phyloP scores from a whole-genome alignment of 2,888 invertebrate genomes.

The Metopia argyrocephala region DNA sequence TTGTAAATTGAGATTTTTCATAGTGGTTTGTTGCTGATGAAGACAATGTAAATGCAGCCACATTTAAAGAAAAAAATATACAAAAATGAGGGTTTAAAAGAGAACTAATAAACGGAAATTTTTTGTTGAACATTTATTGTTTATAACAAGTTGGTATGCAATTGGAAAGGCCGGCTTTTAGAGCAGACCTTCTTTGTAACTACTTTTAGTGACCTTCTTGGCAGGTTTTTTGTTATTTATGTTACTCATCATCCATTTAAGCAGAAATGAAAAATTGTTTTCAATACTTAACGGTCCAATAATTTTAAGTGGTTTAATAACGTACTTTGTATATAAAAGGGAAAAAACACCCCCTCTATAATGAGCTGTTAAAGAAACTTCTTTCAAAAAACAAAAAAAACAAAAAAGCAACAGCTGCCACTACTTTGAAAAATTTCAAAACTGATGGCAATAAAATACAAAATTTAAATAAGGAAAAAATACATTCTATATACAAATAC shows the following conservation, averaged over 20 bases:
- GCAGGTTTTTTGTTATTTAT: neutral
- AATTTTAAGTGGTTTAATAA: slow-evolving; percentile 48
- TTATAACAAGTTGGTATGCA: too few relatives aligned
- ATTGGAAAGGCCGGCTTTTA: too few relatives aligned
- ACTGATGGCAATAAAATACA: neutral
- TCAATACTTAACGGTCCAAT: slow-evolving; percentile 57
- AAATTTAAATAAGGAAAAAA: slow-evolving; percentile 24
- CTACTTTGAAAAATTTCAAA: neutral
- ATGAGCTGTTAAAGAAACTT: neutral
- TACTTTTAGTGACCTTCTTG: neutral
- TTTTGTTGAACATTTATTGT: too few relatives aligned
- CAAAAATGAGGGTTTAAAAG: neutral
- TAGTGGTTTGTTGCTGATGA: neutral
- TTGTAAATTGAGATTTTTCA: slow-evolving; percentile 51
- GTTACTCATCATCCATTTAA: slow-evolving; percentile 19
- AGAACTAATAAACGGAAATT: neutral
- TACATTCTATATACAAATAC: too few relatives aligned
- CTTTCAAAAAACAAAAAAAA: slow-evolving; percentile 16
- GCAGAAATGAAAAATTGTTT: slow-evolving; percentile 38
- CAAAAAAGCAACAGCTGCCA: slow-evolving; percentile 50
- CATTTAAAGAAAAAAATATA: neutral
- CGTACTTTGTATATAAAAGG: neutral
- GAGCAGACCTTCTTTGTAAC: neutral
- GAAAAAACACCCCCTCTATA: slow-evolving; percentile 32
- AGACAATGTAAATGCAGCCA: too few relatives aligned